Percentiles rank a stretch among this genome's conserved stretches.
These are phyloP conservation scores for Dysidea cf. avara DNA, from an alignment of 37 sponge, comb jelly and placozoan genomes.

Conservation along the genomic window DNA sequence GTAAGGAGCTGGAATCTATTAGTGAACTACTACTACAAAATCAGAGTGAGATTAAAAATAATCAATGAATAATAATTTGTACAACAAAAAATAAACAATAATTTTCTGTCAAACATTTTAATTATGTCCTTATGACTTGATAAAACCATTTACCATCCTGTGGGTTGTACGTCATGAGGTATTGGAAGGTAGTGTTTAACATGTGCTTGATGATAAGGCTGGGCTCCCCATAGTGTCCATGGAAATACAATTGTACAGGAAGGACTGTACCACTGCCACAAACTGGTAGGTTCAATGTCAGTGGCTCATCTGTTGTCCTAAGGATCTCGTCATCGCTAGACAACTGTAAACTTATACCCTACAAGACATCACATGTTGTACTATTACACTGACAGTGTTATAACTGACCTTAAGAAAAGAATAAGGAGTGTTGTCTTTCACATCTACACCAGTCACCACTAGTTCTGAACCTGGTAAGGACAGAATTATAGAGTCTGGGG, in stretches of 20 bases:
- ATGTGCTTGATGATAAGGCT: constrained; percentile 16
- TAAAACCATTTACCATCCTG: no score
- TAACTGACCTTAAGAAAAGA: constrained; percentile 68
- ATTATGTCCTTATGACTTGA: no score
- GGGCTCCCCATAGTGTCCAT: constrained; percentile 80
- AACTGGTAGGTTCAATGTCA: constrained; percentile 24
- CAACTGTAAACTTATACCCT: background rate
- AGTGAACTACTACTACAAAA: no score
- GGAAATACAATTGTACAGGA: constrained; percentile 46
- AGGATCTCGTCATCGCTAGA: constrained; percentile 1
- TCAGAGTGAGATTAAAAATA: no score
- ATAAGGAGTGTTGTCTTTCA: constrained; percentile 65
- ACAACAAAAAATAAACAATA: background rate
- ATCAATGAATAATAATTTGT: background rate
- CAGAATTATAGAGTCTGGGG: background rate
- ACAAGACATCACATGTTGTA: background rate
- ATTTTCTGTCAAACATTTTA: no score
- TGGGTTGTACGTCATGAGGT: no score
- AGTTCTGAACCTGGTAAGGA: constrained; percentile 10
- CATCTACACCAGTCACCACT: constrained; percentile 65
- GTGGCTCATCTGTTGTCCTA: constrained; percentile 4
- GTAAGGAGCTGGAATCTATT: no score
- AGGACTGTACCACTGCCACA: background rate
- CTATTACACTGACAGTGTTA: background rate
- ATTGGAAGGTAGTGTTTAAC: no score